phyloP scores from a whole-genome alignment of 1,140 invertebrate species.

The Aleiodes sp. region DNA sequence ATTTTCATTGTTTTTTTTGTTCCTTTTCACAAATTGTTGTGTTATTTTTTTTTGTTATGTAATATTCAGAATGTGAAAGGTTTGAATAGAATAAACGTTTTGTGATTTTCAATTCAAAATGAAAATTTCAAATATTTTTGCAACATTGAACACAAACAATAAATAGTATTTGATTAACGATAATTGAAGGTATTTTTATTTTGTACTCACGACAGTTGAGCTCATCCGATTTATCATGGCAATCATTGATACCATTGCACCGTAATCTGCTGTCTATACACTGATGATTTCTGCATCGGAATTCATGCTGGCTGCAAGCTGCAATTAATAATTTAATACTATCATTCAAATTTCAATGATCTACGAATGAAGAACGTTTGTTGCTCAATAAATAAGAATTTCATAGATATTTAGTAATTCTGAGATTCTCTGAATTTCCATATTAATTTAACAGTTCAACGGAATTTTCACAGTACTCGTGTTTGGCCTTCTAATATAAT shows the following conservation, averaged over 20 bases:
- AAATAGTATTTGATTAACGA: no score
- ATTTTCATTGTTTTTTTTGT: conserved; percentile 2
- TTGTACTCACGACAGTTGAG: conserved; percentile 68
- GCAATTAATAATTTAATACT: conserved; percentile 27
- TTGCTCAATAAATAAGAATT: background rate
- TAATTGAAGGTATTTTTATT: background rate
- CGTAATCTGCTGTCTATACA: conserved; percentile 72
- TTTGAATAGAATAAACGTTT: no score
- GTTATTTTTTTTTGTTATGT: background rate
- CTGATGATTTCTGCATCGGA: conserved; percentile 70
- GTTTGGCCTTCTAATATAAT: background rate
- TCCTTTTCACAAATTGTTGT: background rate
- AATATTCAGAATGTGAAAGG: background rate
- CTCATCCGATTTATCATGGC: conserved; percentile 71
- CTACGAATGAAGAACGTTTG: background rate
- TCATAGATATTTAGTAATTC: no score
- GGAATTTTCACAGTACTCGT: no score
- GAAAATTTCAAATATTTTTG: no score
- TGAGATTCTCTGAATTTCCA: no score
- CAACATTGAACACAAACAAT: no score
- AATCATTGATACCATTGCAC: conserved; percentile 73
- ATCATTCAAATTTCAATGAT: background rate
- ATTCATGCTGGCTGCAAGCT: conserved; percentile 57
- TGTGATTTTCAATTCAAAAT: no score
- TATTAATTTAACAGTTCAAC: no score